Evolutionary conservation across 1,140 invertebrate genomes (phyloP).

Genomic region (Drosophila ficusphila): DNA sequence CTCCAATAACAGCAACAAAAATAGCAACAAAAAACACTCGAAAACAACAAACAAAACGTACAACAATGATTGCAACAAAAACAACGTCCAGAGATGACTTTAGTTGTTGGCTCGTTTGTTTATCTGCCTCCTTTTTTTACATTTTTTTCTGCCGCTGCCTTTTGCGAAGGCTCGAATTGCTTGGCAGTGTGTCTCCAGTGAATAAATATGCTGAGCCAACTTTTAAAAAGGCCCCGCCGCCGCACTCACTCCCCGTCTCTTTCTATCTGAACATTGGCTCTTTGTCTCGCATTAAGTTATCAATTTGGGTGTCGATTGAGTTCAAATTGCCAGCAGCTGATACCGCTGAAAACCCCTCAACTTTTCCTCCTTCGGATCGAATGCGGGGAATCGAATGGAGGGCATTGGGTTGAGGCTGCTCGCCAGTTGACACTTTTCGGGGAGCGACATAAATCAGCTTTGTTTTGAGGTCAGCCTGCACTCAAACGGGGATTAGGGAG

Average conservation of each 20-base stretch:
- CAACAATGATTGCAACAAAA: slow-evolving; percentile 8
- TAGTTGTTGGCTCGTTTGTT: slow-evolving; percentile 42
- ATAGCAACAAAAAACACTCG: slow-evolving; percentile 1
- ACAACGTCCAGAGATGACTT: slow-evolving; percentile 23
- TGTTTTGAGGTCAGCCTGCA: slow-evolving; percentile 53
- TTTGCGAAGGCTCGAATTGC: slow-evolving; percentile 38
- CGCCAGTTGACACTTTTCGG: slow-evolving; percentile 73
- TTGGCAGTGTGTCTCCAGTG: slow-evolving; percentile 31
- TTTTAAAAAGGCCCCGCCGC: slow-evolving; percentile 48
- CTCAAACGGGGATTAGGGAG: slow-evolving; percentile 40
- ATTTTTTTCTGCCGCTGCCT: no score
- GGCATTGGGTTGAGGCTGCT: slow-evolving; percentile 60
- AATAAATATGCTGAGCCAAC: slow-evolving; percentile 53
- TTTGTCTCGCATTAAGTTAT: slow-evolving; percentile 69
- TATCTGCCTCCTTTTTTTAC: slow-evolving; percentile 14
- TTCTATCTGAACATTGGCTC: slow-evolving; percentile 36
- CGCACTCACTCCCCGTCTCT: slow-evolving; percentile 5
- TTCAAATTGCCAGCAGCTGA: slow-evolving; percentile 79
- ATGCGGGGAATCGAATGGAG: slow-evolving; percentile 52
- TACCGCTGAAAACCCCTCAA: slow-evolving; percentile 29
- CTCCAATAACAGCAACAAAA: slow-evolving; percentile 23
- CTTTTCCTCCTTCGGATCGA: background rate
- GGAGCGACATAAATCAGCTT: slow-evolving; percentile 72
- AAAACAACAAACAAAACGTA: slow-evolving; percentile 4
- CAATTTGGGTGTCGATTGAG: slow-evolving; percentile 74